A percentile compares a stretch with the other conserved stretches of the same genome.
Conservation (phyloP, 2,797 vertebrate species). For the Tenualosa thibaudeaui region DNA sequence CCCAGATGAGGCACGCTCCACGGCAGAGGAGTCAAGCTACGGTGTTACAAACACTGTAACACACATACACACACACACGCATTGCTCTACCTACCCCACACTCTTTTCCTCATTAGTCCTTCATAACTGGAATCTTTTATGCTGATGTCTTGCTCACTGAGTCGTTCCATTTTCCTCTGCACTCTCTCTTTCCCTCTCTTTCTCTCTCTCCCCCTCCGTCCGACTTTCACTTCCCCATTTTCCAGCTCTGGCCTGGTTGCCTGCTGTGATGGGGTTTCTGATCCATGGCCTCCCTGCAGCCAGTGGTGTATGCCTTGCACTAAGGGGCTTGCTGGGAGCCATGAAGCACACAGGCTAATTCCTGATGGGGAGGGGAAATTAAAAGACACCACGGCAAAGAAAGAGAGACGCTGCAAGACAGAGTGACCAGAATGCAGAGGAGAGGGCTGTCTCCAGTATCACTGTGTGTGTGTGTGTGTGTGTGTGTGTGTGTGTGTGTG, state of each 20-base stretch:
- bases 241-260: background rate
- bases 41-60: slow-evolving; percentile 46
- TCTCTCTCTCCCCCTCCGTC: background rate
- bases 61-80: background rate
- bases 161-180: background rate
- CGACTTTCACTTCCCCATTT: background rate
- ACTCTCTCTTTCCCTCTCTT: background rate
- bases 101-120: background rate
- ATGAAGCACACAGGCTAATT: background rate
- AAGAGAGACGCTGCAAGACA: background rate
- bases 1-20: slow-evolving; percentile 56
- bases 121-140: slow-evolving; percentile 14
- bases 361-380: background rate
- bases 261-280: background rate
- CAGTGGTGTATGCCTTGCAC: background rate
- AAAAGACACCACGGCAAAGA: background rate
- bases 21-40: slow-evolving; percentile 56
- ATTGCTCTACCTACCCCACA: background rate
- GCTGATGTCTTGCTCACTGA: slow-evolving; percentile 16
- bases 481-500: background rate
- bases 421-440: background rate
- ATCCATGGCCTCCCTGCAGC: background rate
- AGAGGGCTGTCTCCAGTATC: background rate
- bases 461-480: background rate
- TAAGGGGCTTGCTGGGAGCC: background rate